Evolutionary conservation across 1,140 invertebrate species (phyloP), one percentile per base, ranked within the genome.

Genomic region (Pseudomyrmex flavicornis): DNA sequence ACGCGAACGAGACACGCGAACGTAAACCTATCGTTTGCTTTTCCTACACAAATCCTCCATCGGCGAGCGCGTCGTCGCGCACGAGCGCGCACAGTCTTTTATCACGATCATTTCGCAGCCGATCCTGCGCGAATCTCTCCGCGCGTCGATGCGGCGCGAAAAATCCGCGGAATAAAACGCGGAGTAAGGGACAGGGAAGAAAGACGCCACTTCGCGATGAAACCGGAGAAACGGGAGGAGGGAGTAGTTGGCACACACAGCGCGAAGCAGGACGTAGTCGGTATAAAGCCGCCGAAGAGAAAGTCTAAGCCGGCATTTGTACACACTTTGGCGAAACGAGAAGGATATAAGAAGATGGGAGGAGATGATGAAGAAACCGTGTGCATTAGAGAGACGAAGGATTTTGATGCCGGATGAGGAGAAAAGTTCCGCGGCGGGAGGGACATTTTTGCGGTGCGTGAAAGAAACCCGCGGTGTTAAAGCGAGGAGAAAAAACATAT

Each of bases 331-430:
- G 12, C 56, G 66, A 54, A 69, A 61, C 58, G 66, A 59, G 56
- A 59, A 59, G 44, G 44, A 46, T 70, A 79, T 35, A 35, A 35
- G 35, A 59, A 66, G 20, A 70, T 35, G 62, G 17, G 10, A 48
- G 54, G 22, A 70, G 44, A 72, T 80, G 76, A 80, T 72, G 50
- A 54, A 80, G 56, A 80, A 80, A 80, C 46, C 66, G 54, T 35
- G 54, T 20, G 68, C 54, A 35, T 80, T 80, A 46, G 54, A 66
- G 17, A 58, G 17, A 17, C 20, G 13, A 15, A 12, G 65, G 76
- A 59, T 48, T 80, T 50, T 10, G 44, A 7, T 5, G 35, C 5
- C 22, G 56, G 66, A 61, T 70, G 48, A 69, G 2, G 5, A 70
- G 70, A 69, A 80, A 68, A 70, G 15, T 22, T 17, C n/a, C 46